phyloP scores from a whole-genome alignment of 2,797 vertebrate genomes.

The Cirrhinus molitorella region DNA sequence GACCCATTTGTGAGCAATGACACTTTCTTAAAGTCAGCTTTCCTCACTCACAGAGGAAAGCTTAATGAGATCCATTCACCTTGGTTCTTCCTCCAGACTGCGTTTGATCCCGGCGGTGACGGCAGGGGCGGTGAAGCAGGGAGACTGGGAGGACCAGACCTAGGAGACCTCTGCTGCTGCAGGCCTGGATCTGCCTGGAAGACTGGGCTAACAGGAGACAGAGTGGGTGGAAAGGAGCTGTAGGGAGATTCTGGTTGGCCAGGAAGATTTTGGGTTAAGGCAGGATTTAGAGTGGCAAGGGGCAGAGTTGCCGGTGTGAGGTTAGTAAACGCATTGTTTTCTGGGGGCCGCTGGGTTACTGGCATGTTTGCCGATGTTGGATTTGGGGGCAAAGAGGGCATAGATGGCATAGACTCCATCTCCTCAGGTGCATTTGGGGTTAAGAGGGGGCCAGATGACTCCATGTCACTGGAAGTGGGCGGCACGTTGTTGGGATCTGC shows the following conservation, averaged over 20 bases:
- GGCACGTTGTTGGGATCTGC: constrained; percentile 46
- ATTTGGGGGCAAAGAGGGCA: constrained; percentile 9
- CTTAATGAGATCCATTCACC: constrained; percentile 76
- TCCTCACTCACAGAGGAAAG: constrained; percentile 34
- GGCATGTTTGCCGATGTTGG: constrained; percentile 3
- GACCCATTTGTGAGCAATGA: constrained; percentile 35
- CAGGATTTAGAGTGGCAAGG: neutral
- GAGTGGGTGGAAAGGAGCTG: constrained; percentile 71
- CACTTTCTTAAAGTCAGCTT: constrained; percentile 15
- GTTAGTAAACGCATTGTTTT: neutral
- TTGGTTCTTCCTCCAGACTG: constrained; percentile 92
- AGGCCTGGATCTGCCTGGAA: constrained; percentile 10
- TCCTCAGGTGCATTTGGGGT: constrained; percentile 63
- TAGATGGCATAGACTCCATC: constrained; percentile 55
- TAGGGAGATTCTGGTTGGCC: constrained; percentile 63
- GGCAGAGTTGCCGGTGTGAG: neutral
- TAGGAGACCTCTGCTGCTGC: constrained; percentile 71
- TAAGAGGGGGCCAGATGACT: constrained; percentile 63
- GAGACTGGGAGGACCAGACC: constrained; percentile 70
- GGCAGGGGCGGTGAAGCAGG: constrained; percentile 48
- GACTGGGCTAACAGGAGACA: constrained; percentile 60
- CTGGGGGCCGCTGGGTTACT: constrained; percentile 7
- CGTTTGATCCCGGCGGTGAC: constrained; percentile 73
- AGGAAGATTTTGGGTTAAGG: constrained; percentile 10
- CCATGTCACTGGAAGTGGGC: constrained; percentile 59